phyloP scores from a whole-genome alignment of 2,888 invertebrate genomes.

The Melinaea marsaeus region DNA sequence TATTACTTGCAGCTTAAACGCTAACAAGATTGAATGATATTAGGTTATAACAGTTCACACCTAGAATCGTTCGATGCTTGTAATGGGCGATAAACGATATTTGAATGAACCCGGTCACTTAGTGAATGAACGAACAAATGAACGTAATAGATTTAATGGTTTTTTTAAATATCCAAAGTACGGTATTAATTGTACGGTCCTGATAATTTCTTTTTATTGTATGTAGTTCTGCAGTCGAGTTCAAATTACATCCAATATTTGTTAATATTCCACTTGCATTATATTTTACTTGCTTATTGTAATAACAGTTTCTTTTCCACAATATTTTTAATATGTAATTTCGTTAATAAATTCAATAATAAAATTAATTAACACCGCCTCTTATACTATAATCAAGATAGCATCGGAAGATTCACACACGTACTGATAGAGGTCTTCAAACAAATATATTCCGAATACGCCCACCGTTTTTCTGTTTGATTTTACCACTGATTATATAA shows the following conservation, averaged over 20 bases:
- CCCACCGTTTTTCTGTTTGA: conserved; percentile 33
- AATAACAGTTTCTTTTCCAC: not conserved
- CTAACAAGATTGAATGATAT: conserved; percentile 57
- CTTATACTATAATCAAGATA: conserved; percentile 18
- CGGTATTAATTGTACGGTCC: no score
- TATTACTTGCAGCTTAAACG: conserved; percentile 43
- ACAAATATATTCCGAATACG: conserved; percentile 35
- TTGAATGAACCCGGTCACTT: conserved; percentile 11
- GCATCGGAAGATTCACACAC: conserved; percentile 26
- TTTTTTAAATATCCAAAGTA: not conserved
- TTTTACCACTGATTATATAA: conserved; percentile 26
- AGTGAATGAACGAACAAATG: conserved; percentile 7
- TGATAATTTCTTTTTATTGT: no score
- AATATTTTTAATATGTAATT: not conserved
- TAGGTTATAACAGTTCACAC: conserved; percentile 49
- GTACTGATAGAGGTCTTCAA: conserved; percentile 24
- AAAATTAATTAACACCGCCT: conserved; percentile 20
- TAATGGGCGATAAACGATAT: conserved; percentile 22
- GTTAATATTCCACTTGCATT: no score
- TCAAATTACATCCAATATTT: no score
- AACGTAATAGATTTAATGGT: conserved; percentile 1
- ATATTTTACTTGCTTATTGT: not conserved
- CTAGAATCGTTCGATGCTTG: conserved; percentile 29
- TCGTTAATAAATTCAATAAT: not conserved
- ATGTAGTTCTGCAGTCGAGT: no score